Conservation (phyloP, 35 echinoderm and acorn worm species). For the Diadema setosum region DNA sequence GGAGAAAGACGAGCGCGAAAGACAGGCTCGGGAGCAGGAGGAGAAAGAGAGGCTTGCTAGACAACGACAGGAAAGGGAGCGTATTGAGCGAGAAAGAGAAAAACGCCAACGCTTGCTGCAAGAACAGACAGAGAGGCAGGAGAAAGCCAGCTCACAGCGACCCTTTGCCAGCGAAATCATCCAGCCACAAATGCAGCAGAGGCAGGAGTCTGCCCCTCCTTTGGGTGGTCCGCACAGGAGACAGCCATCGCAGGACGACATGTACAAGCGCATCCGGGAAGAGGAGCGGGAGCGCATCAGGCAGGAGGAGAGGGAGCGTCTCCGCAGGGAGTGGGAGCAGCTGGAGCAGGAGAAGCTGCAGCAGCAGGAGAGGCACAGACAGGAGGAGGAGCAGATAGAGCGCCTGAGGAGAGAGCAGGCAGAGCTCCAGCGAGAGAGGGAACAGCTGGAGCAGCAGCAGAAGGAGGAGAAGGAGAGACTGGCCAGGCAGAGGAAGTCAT, state of each 20-base stretch:
- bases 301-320: conserved; percentile 63
- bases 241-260: conserved; percentile 21
- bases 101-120: conserved; percentile 27
- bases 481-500: neutral
- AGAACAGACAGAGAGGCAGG: neutral
- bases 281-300: conserved; percentile 73
- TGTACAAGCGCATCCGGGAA: conserved; percentile 14
- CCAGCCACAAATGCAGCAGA: neutral
- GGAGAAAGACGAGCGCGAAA: conserved; percentile 44
- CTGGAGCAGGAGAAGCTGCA: conserved; percentile 55
- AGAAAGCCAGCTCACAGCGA: neutral
- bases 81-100: conserved; percentile 35
- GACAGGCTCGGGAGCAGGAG: neutral
- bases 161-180: neutral
- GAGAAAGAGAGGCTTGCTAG: conserved; percentile 9
- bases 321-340: conserved; percentile 75
- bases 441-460: conserved; percentile 52
- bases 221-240: neutral
- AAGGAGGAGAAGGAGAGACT: conserved; percentile 66
- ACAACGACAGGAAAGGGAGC: conserved; percentile 40
- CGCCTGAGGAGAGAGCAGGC: conserved; percentile 53
- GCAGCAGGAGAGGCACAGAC: conserved; percentile 51
- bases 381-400: conserved; percentile 46
- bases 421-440: conserved; percentile 38
- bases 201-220: neutral